Base-by-base conservation (phyloP, 2,888 invertebrate species). In the Pollenia amentaria region DNA sequence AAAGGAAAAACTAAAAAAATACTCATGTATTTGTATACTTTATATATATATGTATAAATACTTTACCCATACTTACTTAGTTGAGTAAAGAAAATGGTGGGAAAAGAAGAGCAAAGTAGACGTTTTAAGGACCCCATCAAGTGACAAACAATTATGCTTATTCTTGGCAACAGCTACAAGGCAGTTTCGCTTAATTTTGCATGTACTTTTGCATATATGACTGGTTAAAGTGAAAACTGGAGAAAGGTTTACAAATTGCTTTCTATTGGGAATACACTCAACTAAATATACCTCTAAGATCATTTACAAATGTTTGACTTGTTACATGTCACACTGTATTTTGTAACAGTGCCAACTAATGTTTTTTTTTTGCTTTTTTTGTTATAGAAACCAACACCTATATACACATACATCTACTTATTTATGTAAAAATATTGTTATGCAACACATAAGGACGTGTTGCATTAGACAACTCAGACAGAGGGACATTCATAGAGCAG, bases 121-220 rank as follows among this genome's bases (percentile, higher is more conserved):
- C 53, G 42, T 53, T 62, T 29, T 62, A 67, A 77, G 64, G 65
- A 81, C 78, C 65, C 72, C 80, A 77, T 72, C 81, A 84, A 84
- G 84, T 87, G 87, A 87, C 84, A 84, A 87, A 87, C 77, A 87
- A 84, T 87, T 84, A 81, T 84, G 84, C 77, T 84, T 67, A 73
- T 80, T 77, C 82, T 87, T 84, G 80, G 81, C 80, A 76, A 73
- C 69, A 80, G 87, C 84, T 87, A 62, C 73, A 79, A 80, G 84
- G 75, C 84, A 80, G 79, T 85, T 80, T 65, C 53, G 62, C 64
- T 69, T 78, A 60, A 42, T 69, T 60, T 40, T 38, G 2, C 18
- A 53, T 6, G 21, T 18, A 57, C 6, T 48, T 14, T 48, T 16
- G 1, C 7, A 48, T 48, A 64, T 11, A 3, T 29, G 29, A 53